Percentiles rank a stretch among this genome's conserved stretches.
Evolutionary conservation across 2,888 invertebrate genomes (phyloP).

Genomic region (Meandrusa payeni): DNA sequence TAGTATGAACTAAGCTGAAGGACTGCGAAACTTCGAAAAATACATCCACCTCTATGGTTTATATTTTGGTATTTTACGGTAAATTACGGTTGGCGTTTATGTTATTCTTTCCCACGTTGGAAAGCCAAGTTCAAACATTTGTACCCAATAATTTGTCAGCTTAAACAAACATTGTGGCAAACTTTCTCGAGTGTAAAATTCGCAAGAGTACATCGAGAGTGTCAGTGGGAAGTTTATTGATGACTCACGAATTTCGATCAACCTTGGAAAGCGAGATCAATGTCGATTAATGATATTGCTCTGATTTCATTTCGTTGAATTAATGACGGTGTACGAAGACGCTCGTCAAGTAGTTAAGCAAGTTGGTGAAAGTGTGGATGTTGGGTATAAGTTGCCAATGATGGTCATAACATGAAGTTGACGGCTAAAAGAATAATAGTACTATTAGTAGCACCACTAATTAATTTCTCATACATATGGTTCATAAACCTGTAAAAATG

Average conservation of each 20-base stretch:
- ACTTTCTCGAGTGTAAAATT: constrained; percentile 45
- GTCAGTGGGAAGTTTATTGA: constrained; percentile 49
- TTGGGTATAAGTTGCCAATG: no score
- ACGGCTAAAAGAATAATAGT: no score
- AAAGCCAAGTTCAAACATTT: constrained; percentile 29
- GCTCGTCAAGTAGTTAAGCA: neutral
- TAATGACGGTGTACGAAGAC: constrained; percentile 23
- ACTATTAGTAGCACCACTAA: no score
- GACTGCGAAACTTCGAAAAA: no score
- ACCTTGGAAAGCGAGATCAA: constrained; percentile 45
- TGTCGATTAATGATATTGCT: constrained; percentile 51
- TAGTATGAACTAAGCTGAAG: no score
- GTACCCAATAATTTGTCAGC: constrained; percentile 14
- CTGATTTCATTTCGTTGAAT: constrained; percentile 37
- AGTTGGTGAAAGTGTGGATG: constrained; percentile 15
- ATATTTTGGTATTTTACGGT: no score
- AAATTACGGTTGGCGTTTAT: no score
- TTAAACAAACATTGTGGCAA: constrained; percentile 23
- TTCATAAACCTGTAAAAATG: no score
- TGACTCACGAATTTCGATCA: constrained; percentile 46
- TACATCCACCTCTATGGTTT: no score
- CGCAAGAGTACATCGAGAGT: constrained; percentile 43
- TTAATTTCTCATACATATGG: no score
- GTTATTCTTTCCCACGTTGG: no score
- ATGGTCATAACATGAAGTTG: no score